These are phyloP conservation scores for Acleris laterana DNA, from an alignment of 2,888 invertebrate genomes.

Conservation along the genomic window DNA sequence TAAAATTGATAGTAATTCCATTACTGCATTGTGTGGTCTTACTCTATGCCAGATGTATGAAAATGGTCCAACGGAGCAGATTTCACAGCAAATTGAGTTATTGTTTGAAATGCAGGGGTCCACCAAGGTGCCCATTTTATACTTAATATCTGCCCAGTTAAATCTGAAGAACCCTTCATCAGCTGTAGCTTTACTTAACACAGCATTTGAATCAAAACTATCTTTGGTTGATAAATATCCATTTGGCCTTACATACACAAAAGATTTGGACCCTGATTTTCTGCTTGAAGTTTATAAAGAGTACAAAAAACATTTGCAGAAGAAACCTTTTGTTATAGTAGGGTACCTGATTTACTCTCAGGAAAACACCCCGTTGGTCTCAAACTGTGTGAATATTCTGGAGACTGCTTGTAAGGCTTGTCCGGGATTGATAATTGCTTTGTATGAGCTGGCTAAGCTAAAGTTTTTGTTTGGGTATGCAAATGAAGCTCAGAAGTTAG, in stretches of 20 bases:
- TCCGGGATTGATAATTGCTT: constrained; percentile 89
- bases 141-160: constrained; percentile 88
- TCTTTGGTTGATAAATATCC: constrained; percentile 77
- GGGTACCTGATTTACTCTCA: constrained; percentile 72
- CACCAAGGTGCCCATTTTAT: constrained; percentile 87
- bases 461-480: constrained; percentile 92
- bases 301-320: constrained; percentile 89
- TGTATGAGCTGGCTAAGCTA: constrained; percentile 90
- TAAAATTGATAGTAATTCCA: constrained; percentile 92
- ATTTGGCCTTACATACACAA: constrained; percentile 90
- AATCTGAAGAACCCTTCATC: constrained; percentile 79
- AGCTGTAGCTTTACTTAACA: constrained; percentile 85
- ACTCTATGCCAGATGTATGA: constrained; percentile 92
- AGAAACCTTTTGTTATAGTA: constrained; percentile 80
- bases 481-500: constrained; percentile 87
- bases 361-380: constrained; percentile 75
- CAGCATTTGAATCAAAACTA: constrained; percentile 84
- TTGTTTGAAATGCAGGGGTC: constrained; percentile 91
- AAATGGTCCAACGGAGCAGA: constrained; percentile 88
- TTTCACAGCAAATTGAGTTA: constrained; percentile 94
- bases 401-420: constrained; percentile 90
- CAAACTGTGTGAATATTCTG: constrained; percentile 87
- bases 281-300: constrained; percentile 91
- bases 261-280: constrained; percentile 93
- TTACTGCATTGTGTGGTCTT: constrained; percentile 91